phyloP scores from a whole-genome alignment of 2,113 vertebrate species.

The Anolis sagrei region DNA sequence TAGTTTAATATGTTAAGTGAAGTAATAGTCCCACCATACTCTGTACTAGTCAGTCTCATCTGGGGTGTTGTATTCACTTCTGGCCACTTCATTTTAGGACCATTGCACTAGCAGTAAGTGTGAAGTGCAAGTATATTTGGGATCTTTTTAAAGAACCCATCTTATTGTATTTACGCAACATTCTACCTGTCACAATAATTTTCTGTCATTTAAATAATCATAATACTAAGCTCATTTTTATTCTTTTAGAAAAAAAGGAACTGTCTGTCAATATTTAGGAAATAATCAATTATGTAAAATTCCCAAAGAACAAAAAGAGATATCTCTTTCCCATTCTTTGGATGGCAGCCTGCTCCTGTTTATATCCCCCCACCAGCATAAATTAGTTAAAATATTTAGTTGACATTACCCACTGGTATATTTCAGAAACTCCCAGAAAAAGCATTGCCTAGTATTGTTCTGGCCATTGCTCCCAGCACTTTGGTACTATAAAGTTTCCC shows the following conservation, averaged over 20 bases:
- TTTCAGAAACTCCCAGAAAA: neutral
- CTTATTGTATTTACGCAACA: too few species aligned
- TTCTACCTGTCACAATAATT: neutral
- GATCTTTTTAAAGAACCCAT: too few species aligned
- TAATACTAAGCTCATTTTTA: too few species aligned
- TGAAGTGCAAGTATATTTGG: too few species aligned
- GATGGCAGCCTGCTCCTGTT: neutral
- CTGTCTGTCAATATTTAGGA: neutral
- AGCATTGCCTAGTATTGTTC: neutral
- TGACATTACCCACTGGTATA: neutral
- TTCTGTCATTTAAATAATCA: neutral
- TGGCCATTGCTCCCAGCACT: too few species aligned
- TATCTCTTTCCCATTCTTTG: neutral
- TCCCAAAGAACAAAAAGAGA: neutral
- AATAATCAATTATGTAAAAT: neutral
- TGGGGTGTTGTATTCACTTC: too few species aligned
- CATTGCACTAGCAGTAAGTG: too few species aligned
- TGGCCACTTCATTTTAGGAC: too few species aligned
- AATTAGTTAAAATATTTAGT: neutral
- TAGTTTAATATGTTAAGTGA: too few species aligned
- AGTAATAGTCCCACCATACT: too few species aligned
- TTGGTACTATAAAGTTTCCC: neutral
- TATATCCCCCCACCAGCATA: too few species aligned
- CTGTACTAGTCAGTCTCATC: too few species aligned
- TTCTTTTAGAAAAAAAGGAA: neutral